A percentile compares a stretch with the other conserved stretches of the same genome.
phyloP scores from a whole-genome alignment of 2,888 invertebrate species.

The Drosophila engyochracea region DNA sequence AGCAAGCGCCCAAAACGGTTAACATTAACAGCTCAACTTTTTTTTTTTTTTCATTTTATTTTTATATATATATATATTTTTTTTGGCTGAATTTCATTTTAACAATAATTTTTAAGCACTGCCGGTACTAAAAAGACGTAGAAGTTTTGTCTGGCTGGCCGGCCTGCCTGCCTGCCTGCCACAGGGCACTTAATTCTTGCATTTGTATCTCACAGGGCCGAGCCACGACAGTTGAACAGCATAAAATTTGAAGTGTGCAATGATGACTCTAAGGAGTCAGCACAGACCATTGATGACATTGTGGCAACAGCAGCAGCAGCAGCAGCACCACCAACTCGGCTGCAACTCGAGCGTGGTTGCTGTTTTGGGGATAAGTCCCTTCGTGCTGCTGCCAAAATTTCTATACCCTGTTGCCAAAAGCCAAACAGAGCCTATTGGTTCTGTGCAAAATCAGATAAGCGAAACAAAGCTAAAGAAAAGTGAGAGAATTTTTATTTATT shows the following conservation, averaged over 20 bases:
- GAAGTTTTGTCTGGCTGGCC: conserved; percentile 1
- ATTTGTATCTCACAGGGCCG: conserved; percentile 1
- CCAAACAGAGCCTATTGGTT: neutral
- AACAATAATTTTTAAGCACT: conserved; percentile 25
- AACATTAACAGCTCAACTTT: conserved; percentile 9
- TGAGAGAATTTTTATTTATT: too few species aligned
- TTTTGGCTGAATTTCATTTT: conserved; percentile 33
- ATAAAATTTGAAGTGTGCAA: conserved; percentile 56
- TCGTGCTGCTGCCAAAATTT: conserved; percentile 6
- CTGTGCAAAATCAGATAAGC: neutral
- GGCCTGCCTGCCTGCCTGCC: neutral
- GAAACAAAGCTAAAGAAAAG: neutral
- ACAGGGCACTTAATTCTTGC: conserved; percentile 9
- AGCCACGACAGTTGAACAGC: conserved; percentile 29
- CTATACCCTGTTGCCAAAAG: neutral
- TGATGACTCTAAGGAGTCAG: conserved; percentile 25
- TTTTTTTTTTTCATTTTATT: neutral
- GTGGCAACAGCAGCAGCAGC: conserved; percentile 15
- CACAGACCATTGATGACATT: conserved; percentile 21
- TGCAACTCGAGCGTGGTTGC: conserved; percentile 9
- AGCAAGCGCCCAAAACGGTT: conserved; percentile 4
- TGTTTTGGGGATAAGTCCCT: conserved; percentile 6
- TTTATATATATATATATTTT: neutral
- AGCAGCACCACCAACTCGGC: neutral
- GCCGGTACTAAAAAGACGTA: conserved; percentile 11